Evolutionary conservation across 2,113 vertebrate species (phyloP), one percentile per base, ranked within the genome.

Genomic region (Neopipo cinnamomea): DNA sequence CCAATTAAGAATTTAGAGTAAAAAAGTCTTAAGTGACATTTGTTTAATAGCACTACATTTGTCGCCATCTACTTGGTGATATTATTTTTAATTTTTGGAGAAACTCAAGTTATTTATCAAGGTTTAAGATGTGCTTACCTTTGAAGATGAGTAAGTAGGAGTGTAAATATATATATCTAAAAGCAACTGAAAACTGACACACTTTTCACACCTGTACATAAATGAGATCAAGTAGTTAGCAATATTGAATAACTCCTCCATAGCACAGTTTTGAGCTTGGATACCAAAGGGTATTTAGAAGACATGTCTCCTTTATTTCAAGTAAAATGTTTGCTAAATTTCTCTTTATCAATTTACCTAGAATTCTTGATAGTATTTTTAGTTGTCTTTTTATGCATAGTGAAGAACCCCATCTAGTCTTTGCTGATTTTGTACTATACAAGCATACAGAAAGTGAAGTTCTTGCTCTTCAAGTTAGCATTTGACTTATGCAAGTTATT

Each of bases 211-310:
- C 9, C 37, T 95, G 31, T 87, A 76, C 80, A 47, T 89, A 87
- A 75, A 77, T 52, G 77, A 84, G 61, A 92, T 89, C n/a, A 56
- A 89, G 37, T 90, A 86, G 79, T 77, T 84, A 74, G 37, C 62
- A 73, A 30, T 63, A 61, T 44, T 88, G 66, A 74, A 15, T 63
- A 73, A 82, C 35, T 89, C 95, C 58, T 91, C 53, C 0, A 0
- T 65, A 72, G 63, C 50, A 74, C 46, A 74, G 61, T 90, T 94
- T 88, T 77, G 63, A 91, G 84, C 49, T 89, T 56, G 23, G 6
- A 9, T 81, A 92, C 95, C 93, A 95, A 95, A 96, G 86, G 72
- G 76, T 75, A 65, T 62, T 86, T 86, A 91, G 72, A 93, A 91
- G 33, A 79, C 9, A 2, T 24, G 7, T 85, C 42, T 93, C 27